Percentiles rank a stretch among this genome's conserved stretches.
These are phyloP conservation scores for Triops cancriformis DNA, from an alignment of 1,140 invertebrate species.

Conservation along the genomic window DNA sequence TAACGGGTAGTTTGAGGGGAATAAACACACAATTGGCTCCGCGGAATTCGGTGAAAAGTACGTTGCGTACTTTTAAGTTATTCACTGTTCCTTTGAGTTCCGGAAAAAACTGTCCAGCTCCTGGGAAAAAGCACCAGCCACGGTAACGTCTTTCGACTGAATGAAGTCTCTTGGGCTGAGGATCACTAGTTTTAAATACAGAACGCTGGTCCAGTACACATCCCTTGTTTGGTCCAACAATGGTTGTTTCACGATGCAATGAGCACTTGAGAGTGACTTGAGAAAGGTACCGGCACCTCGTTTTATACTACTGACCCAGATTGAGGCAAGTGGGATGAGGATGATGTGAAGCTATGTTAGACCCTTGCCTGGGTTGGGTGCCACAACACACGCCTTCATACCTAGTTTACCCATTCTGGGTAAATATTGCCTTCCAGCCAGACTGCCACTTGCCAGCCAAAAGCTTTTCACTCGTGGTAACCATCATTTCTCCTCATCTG, in stretches of 20 bases:
- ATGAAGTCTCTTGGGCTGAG: not conserved
- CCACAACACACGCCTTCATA: not conserved
- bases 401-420: not conserved
- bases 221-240: not conserved
- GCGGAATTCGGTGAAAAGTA: not conserved
- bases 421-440: not conserved
- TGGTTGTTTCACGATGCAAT: not conserved
- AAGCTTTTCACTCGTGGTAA: slow-evolving; percentile 2
- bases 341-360: not conserved
- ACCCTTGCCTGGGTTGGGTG: too few relatives aligned
- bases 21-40: not conserved
- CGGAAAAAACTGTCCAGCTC: not conserved
- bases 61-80: not conserved
- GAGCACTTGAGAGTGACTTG: not conserved
- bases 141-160: not conserved
- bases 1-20: too few relatives aligned
- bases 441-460: not conserved
- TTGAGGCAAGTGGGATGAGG: not conserved
- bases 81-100: not conserved
- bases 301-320: slow-evolving; percentile 8
- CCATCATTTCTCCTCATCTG: not conserved
- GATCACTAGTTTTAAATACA: not conserved
- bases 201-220: not conserved
- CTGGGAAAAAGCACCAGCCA: not conserved
- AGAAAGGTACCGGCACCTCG: not conserved